Evolutionary conservation across 2,113 vertebrate species (phyloP).

Genomic region (Tychaedon coryphoeus): DNA sequence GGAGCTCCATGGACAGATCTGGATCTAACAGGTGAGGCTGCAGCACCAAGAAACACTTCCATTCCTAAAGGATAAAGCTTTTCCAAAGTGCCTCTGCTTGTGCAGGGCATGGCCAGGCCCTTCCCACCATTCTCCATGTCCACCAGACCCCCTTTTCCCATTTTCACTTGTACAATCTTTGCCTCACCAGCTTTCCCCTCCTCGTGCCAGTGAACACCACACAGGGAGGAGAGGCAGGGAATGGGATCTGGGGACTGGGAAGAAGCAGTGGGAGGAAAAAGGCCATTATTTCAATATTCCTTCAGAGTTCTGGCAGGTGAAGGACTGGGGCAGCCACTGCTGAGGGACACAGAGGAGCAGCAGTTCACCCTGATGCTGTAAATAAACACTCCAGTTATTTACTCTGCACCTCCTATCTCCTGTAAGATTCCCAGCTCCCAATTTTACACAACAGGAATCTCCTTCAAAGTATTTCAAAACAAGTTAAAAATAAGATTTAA

Average conservation of each 20-base stretch:
- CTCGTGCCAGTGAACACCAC: not conserved
- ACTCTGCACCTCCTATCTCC: not conserved
- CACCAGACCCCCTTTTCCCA: not conserved
- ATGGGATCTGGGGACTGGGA: not conserved
- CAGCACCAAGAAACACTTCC: not conserved
- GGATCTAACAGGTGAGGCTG: not conserved
- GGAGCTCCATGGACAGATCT: not conserved
- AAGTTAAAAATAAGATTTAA: not conserved
- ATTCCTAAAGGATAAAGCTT: not conserved
- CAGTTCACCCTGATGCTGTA: not conserved
- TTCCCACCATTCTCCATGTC: accelerated
- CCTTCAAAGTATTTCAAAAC: not conserved
- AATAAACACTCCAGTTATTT: not conserved
- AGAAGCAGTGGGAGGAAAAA: not conserved
- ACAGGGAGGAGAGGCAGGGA: not conserved
- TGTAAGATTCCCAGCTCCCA: not conserved
- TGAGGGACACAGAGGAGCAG: not conserved
- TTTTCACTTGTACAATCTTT: not conserved
- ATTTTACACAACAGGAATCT: not conserved
- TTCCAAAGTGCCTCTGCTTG: not conserved
- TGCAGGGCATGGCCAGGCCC: not conserved
- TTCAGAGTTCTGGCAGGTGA: not conserved
- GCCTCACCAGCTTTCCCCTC: not conserved
- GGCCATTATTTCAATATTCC: not conserved
- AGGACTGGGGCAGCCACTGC: not conserved